phyloP scores from a whole-genome alignment of 1,140 invertebrate species.

The Halesus radiatus region DNA sequence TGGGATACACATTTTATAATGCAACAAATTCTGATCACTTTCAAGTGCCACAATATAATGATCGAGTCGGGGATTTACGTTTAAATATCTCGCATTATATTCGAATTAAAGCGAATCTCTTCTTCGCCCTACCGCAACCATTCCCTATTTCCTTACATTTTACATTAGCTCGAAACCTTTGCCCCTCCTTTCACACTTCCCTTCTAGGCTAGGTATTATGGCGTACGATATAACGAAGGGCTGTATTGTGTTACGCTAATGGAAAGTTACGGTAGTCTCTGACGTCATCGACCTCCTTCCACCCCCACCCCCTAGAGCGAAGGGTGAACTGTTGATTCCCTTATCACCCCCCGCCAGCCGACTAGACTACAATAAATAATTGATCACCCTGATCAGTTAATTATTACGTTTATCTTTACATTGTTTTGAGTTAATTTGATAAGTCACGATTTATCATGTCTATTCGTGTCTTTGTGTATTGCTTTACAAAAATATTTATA shows the following conservation, averaged over 20 bases:
- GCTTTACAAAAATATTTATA: too few species aligned
- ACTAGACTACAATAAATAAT: slow-evolving; percentile 16
- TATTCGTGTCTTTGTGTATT: too few species aligned
- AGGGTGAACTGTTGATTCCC: neutral
- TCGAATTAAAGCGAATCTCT: neutral
- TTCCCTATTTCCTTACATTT: slow-evolving; percentile 2
- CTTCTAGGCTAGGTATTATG: neutral
- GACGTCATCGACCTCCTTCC: neutral
- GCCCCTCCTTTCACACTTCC: neutral
- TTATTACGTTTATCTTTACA: too few species aligned
- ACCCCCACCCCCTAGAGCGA: neutral
- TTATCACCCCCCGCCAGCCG: slow-evolving; percentile 3
- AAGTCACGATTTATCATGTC: too few species aligned
- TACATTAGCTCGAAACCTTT: neutral
- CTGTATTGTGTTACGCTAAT: slow-evolving; percentile 35
- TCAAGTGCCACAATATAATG: too few species aligned
- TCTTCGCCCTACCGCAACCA: slow-evolving; percentile 24
- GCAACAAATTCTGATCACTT: too few species aligned
- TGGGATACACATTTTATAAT: too few species aligned
- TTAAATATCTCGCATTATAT: too few species aligned
- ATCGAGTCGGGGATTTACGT: too few species aligned
- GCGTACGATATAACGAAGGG: slow-evolving; percentile 2
- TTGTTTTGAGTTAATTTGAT: too few species aligned
- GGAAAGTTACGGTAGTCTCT: neutral
- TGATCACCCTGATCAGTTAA: too few species aligned